A percentile compares a stretch with the other conserved stretches of the same genome.
Conservation (phyloP, 1,140 invertebrate genomes). For the Lysiphlebus fabarum region DNA sequence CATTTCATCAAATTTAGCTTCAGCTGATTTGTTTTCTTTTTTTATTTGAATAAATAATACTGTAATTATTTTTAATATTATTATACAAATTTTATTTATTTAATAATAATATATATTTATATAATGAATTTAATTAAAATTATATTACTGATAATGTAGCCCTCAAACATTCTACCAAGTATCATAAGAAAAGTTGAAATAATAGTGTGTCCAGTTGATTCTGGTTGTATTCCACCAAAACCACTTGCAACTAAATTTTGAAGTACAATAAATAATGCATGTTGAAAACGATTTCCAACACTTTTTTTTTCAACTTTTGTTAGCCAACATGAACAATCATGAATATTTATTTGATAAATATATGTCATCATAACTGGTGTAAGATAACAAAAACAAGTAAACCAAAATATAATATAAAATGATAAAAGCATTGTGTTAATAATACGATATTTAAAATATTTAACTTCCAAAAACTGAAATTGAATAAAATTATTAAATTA, state of each 20-base stretch:
- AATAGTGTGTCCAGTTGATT: constrained; percentile 30
- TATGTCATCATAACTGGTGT: constrained; percentile 37
- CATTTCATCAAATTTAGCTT: constrained; percentile 44
- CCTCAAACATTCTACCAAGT: constrained; percentile 40
- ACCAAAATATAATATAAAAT: constrained; percentile 45
- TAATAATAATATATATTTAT: constrained; percentile 12
- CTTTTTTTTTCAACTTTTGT: constrained; percentile 18
- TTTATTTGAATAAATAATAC: constrained; percentile 44
- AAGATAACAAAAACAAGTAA: constrained; percentile 43
- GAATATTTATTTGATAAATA: constrained; percentile 18
- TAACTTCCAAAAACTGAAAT: constrained; percentile 40
- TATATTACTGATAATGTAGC: constrained; percentile 43
- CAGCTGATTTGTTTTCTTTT: constrained; percentile 33
- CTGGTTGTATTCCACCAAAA: constrained; percentile 36
- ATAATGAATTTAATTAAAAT: neutral
- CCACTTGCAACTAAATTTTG: constrained; percentile 44
- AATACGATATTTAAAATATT: constrained; percentile 36
- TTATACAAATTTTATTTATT: neutral
- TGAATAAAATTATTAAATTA: neutral
- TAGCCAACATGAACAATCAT: constrained; percentile 45
- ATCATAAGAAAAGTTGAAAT: constrained; percentile 43
- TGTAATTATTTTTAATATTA: constrained; percentile 22
- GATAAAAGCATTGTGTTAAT: constrained; percentile 35
- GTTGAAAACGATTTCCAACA: constrained; percentile 32
- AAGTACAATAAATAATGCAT: constrained; percentile 42